Base-by-base conservation (phyloP, 37 sponge, comb jelly and placozoan genomes). In the Crambe crambe region DNA sequence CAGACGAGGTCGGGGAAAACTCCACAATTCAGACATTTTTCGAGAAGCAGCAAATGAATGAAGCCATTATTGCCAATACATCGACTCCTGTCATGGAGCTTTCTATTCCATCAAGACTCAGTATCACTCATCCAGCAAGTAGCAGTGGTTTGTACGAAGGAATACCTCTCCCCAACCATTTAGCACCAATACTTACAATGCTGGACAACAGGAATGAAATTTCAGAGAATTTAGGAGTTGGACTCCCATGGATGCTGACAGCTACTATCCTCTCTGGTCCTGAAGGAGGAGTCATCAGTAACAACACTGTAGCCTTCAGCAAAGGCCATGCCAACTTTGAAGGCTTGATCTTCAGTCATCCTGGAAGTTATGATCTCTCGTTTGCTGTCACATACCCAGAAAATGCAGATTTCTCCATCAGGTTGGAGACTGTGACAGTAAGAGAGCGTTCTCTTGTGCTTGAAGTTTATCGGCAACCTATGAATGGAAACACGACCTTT, bases 311-410 rank as follows among this genome's bases (percentile, higher is more conserved):
- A 0, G 42, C 37, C 36, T 86, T 95, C 29, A 41, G 37, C 8
- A 35, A 54, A 41, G 96, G 96, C 1, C 32, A 38, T 43, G 96
- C 93, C 32, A 75, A 75, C 29, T 89, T 84, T 78, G 58, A 90
- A n/a, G 74, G 79, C 31, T 63, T 89, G 20, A 18, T 71, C 18
- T 74, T 95, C 63, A 78, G 76, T 57, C 84, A 89, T 37, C 83
- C 81, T 17, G 96, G 93, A 23, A 67, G 18, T 12, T 92, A 89
- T 44, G 9, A 1, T 10, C 62, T 95, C 30, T 41, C 60, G 22
- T 89, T 92, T 42, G 70, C 27, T 6, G 82, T 92, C 0, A 76
- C 84, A 1, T 80, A 70, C 58, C 96, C 96, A 54, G 1, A 57
- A 1, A 71, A 27, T 61, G 88, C 72, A 25, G 38, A 71, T 44